phyloP scores from a whole-genome alignment of 2,113 vertebrate species.

The Psophia crepitans region DNA sequence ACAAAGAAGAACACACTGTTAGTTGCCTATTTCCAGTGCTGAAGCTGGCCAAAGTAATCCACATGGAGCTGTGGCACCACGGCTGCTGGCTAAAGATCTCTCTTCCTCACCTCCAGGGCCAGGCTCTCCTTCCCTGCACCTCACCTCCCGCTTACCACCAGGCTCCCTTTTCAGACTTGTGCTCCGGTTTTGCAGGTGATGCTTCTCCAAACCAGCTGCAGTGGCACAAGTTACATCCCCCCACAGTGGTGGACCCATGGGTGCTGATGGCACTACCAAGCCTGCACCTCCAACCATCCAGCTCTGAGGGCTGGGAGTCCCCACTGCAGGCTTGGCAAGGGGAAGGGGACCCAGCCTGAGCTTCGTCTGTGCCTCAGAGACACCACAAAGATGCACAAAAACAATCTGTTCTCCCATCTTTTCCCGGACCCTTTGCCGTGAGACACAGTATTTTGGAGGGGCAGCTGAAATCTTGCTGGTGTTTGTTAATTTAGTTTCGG shows the following conservation, averaged over 20 bases:
- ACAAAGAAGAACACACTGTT: conserved; percentile 67
- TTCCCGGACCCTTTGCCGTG: conserved; percentile 18
- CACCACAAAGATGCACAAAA: not conserved
- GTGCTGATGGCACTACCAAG: not conserved
- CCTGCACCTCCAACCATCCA: accelerated
- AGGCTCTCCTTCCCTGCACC: not conserved
- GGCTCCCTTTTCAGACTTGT: not conserved
- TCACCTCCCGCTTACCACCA: not conserved
- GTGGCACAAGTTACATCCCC: accelerated
- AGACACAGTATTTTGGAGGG: conserved; percentile 52
- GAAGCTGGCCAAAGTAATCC: conserved; percentile 5
- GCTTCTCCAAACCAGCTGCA: not conserved
- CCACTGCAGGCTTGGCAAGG: not conserved
- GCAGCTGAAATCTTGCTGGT: conserved; percentile 51
- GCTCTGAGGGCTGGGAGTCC: not conserved
- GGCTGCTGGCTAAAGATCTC: accelerated
- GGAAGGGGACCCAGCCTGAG: conserved; percentile 17
- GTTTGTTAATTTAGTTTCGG: conserved; percentile 45
- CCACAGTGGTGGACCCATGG: not conserved
- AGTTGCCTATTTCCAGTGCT: conserved; percentile 67
- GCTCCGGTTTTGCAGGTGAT: not conserved
- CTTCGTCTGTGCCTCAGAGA: conserved; percentile 41
- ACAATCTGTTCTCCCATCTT: conserved; percentile 53
- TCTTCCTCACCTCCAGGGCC: not conserved
- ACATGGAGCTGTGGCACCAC: not conserved